Evolutionary conservation across 2,797 vertebrate genomes (phyloP).

Genomic region (Linurgus olivaceus): DNA sequence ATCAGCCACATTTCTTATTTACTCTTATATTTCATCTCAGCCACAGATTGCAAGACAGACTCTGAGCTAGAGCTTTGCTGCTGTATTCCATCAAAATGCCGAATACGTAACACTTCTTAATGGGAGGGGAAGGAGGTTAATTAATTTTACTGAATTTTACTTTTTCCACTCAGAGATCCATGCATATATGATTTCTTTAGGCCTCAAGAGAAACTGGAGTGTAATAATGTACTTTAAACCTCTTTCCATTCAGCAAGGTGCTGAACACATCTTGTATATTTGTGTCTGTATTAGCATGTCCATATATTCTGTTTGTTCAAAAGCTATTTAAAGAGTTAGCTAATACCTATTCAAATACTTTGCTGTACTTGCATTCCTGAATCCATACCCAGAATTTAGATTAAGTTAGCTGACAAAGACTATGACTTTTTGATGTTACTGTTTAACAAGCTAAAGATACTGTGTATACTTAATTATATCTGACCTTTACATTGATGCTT

Average conservation of each 20-base stretch:
- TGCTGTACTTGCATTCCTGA: background rate
- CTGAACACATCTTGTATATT: background rate
- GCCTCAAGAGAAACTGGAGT: background rate
- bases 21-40: background rate
- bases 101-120: background rate
- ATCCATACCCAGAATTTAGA: background rate
- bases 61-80: background rate
- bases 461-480: background rate
- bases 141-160: background rate
- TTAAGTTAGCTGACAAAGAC: background rate
- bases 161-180: background rate
- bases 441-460: background rate
- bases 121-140: rapidly evolving
- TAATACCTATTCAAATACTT: background rate
- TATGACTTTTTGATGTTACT: background rate
- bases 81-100: background rate
- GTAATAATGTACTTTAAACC: background rate
- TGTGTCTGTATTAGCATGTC: background rate
- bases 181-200: background rate
- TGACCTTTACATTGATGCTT: background rate
- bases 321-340: background rate
- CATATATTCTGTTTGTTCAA: background rate
- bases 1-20: background rate
- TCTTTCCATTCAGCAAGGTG: background rate
- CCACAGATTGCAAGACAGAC: background rate